Percentiles rank a stretch among this genome's conserved stretches.
phyloP scores from a whole-genome alignment of 2,113 vertebrate genomes.

The human region DNA sequence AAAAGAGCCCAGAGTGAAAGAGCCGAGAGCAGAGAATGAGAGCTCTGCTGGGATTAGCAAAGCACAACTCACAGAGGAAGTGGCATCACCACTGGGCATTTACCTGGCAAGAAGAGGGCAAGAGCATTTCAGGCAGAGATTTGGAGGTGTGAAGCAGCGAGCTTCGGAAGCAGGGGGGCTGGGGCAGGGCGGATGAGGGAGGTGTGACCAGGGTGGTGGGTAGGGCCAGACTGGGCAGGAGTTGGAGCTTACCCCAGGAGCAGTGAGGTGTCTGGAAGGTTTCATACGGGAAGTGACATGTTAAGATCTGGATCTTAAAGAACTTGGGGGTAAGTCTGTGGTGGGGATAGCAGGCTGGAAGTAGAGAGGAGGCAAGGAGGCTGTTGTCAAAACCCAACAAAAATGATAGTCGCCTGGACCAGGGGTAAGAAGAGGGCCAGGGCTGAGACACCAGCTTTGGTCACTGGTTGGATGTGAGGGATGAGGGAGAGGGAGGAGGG shows the following conservation, averaged over 20 bases:
- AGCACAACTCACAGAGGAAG: background rate
- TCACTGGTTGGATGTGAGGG: background rate
- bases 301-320: background rate
- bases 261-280: background rate
- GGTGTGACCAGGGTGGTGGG: fast-evolving
- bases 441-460: background rate
- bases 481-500: background rate
- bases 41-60: background rate
- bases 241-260: background rate
- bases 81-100: fast-evolving
- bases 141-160: background rate
- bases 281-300: background rate
- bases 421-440: background rate
- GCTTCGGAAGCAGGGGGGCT: background rate
- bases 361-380: background rate
- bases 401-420: background rate
- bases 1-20: background rate
- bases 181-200: background rate
- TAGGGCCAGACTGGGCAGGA: background rate
- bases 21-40: background rate
- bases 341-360: background rate
- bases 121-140: background rate
- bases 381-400: background rate
- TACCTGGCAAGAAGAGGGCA: too few species aligned
- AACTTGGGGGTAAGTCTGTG: background rate